Evolutionary conservation across 2,797 vertebrate genomes (phyloP), one percentile per base, ranked within the genome.

Genomic region (Octomys mimax): DNA sequence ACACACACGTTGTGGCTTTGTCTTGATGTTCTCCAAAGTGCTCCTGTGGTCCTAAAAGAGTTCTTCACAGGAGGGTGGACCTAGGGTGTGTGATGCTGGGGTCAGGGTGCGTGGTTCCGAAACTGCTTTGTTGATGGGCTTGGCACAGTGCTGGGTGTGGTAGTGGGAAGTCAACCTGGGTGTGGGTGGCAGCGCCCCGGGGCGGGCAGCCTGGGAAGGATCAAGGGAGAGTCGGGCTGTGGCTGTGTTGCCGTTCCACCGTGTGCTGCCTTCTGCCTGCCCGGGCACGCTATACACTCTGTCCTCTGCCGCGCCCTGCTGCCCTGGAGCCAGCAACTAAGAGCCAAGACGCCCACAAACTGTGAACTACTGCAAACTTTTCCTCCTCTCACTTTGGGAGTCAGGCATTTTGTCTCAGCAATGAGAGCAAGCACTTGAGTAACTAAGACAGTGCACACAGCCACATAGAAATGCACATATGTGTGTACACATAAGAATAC

Each of bases 81-180:
- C 66, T 18, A 3, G 14, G 66, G 6, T n/a, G 16, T n/a, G 64
- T 18, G 66, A 19, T 19, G 66, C 66, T n/a, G 66, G 66, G 33
- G 1, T n/a, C n/a, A n/a, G 33, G 16, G 33, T n/a, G 33, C 2
- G 3, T 8, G 16, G 16, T 7, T 68, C 2, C 16, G 16, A 68
- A 68, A n/a, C 19, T 14, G n/a, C 31, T 19, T 33, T 33, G n/a
- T 6, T n/a, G 66, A 19, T 6, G 33, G 66, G 66, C n/a, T 33
- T 16, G 66, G 33, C 66, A 68, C 2, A 5, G 33, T n/a, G 16
- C 33, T 18, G 66, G 14, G 33, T 68, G 66, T 33, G 33, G n/a
- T 16, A 7, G 66, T n/a, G 31, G 66, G 16, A 66, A 6, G 31
- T 31, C 31, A 16, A 2, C 14, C 14, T 33, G 66, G 66, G 33